These are phyloP conservation scores for Myotis daubentonii DNA, from an alignment of 2,797 vertebrate genomes.

Conservation along the genomic window DNA sequence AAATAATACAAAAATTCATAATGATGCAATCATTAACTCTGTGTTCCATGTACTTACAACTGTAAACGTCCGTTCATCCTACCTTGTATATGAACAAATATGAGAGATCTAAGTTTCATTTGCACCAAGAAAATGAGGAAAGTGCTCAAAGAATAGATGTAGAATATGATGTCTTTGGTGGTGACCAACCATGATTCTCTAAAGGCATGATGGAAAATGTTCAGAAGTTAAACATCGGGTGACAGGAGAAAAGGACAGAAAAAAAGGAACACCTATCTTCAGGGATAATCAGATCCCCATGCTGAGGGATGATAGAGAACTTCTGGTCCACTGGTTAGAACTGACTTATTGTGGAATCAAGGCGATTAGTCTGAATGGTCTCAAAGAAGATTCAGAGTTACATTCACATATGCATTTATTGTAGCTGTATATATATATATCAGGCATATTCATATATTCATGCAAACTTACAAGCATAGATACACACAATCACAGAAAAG, in stretches of 20 bases:
- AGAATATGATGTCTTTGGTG: not conserved
- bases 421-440: not conserved
- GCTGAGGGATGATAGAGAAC: not conserved
- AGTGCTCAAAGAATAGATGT: not conserved
- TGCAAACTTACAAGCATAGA: not conserved
- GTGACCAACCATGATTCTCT: not conserved
- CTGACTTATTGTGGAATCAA: not conserved
- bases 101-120: not conserved
- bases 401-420: not conserved
- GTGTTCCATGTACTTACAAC: not conserved
- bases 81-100: not conserved
- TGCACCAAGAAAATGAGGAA: not conserved
- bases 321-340: not conserved
- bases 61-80: not conserved
- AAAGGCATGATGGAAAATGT: not conserved
- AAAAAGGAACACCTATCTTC: not conserved
- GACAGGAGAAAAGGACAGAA: not conserved
- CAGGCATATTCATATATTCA: not conserved
- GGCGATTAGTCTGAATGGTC: not conserved
- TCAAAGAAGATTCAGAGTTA: not conserved
- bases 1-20: not conserved
- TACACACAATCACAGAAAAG: not conserved
- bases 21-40: not conserved
- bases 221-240: not conserved
- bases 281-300: not conserved